Evolutionary conservation across 1,140 invertebrate genomes (phyloP).

Genomic region (Nixonia krombeini): DNA sequence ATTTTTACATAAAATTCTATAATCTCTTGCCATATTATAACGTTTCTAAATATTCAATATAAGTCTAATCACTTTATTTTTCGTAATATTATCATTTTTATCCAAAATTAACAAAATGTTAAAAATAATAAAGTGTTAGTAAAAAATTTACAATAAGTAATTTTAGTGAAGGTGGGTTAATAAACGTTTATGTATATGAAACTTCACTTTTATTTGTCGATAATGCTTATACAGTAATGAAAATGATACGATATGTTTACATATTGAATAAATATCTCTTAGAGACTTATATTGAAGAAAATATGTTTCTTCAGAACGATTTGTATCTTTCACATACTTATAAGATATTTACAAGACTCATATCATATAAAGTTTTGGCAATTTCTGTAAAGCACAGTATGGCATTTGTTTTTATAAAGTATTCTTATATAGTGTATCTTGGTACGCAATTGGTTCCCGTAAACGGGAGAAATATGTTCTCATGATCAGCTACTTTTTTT

Average conservation of each 20-base stretch:
- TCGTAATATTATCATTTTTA: too few species aligned
- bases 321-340: slow-evolving; percentile 8
- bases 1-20: too few species aligned
- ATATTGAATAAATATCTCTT: slow-evolving; percentile 40
- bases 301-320: slow-evolving; percentile 20
- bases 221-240: slow-evolving; percentile 29
- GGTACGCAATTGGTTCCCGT: slow-evolving; percentile 5
- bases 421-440: slow-evolving; percentile 1
- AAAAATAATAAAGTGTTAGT: too few species aligned
- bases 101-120: too few species aligned
- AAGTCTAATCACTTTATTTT: slow-evolving; percentile 2
- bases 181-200: slow-evolving; percentile 2
- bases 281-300: slow-evolving; percentile 27
- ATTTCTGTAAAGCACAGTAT: slow-evolving; percentile 17
- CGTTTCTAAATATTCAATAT: too few species aligned
- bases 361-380: slow-evolving; percentile 23
- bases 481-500: neutral
- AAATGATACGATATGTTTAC: slow-evolving; percentile 29
- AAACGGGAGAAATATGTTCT: slow-evolving; percentile 13
- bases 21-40: too few species aligned
- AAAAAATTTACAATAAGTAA: too few species aligned
- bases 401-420: slow-evolving; percentile 17
- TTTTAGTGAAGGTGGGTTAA: too few species aligned
- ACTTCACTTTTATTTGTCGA: slow-evolving; percentile 28
- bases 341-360: slow-evolving; percentile 22